A percentile compares a stretch with the other conserved stretches of the same genome.
phyloP scores from a whole-genome alignment of 2,888 invertebrate species.

The Cryptocheilus praepositus region DNA sequence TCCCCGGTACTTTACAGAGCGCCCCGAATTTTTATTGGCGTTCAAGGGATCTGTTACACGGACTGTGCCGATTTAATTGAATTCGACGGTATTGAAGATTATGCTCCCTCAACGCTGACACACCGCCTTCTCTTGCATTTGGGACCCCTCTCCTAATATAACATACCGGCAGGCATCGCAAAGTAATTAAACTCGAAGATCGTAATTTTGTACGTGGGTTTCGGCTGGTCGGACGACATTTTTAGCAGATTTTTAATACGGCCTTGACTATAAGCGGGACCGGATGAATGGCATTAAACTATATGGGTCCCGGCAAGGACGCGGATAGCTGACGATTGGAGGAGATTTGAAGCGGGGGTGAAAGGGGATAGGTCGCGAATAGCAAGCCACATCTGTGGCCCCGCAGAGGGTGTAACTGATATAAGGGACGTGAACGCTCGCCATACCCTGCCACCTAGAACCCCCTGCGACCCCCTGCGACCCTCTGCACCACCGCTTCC shows the following conservation, averaged over 20 bases:
- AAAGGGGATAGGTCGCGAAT: constrained; percentile 52
- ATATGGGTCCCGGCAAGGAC: constrained; percentile 55
- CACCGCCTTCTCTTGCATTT: too few species aligned
- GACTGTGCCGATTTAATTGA: too few species aligned
- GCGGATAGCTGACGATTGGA: constrained; percentile 33
- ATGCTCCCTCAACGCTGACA: too few species aligned
- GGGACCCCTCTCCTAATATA: too few species aligned
- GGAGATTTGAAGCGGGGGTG: constrained; percentile 32
- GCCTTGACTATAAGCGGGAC: constrained; percentile 61
- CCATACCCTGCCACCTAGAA: constrained; percentile 27
- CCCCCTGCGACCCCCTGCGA: constrained; percentile 7
- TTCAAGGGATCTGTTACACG: too few species aligned
- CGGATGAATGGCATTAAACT: constrained; percentile 71
- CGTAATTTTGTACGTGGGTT: constrained; percentile 24
- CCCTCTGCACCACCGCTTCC: constrained; percentile 16
- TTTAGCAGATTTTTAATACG: constrained; percentile 68
- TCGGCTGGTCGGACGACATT: constrained; percentile 48
- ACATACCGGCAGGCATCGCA: constrained; percentile 1
- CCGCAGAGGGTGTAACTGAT: constrained; percentile 72
- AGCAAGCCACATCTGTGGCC: constrained; percentile 74
- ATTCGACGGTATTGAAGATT: too few species aligned
- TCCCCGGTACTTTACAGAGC: too few species aligned
- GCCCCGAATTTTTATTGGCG: too few species aligned
- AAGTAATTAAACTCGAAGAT: constrained; percentile 36
- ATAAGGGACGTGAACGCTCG: constrained; percentile 63